Evolutionary conservation across 2,113 vertebrate genomes (phyloP), one percentile per base, ranked within the genome.

Genomic region (Aramus guarauna): DNA sequence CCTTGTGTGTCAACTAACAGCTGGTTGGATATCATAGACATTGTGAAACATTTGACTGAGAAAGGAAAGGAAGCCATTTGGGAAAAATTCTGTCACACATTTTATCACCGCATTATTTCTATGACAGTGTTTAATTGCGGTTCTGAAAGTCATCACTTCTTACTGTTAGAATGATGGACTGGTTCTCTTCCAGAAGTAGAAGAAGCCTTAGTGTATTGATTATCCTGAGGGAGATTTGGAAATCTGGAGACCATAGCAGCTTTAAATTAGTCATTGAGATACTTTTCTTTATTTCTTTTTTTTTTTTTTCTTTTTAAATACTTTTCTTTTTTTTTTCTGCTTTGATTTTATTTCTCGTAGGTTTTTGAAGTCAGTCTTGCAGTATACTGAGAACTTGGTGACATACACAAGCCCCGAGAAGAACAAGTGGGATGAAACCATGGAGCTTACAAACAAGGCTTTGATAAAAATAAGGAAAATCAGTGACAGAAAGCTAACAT

Each of bases 361-460:
- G 92, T 98, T 98, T 95, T 75, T 98, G 37, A 98, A 98, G 76
- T 94, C 94, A 4, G 0, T 98, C 58, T 90, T 98, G 85, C 98
- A 98, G 50, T 98, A 97, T 73, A 63, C 96, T 9, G 98, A 98
- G 96, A 98, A 98, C 52, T 90, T 98, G 75, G 97, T 78, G 41
- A 96, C 92, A 2, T 98, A 96, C 63, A 98, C 98, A 47, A 98
- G 96, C 56, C 84, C 29, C 0, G 94, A 97, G n/a, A 98, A 96
- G 72, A 98, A 98, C 95, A 98, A 97, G 48, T 98, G 98, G 98
- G 90, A 91, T 26, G 98, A 98, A 96, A 29, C 95, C 2, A 4
- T 96, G 43, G 30, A 34, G 21, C 96, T 98, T n/a, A 97, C 97
- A 7, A 96, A 87, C 4, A 77, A 45, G 52, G 67, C 85, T 20